Evolutionary conservation across 2,113 vertebrate genomes (phyloP).

Genomic region (Xenopus borealis): DNA sequence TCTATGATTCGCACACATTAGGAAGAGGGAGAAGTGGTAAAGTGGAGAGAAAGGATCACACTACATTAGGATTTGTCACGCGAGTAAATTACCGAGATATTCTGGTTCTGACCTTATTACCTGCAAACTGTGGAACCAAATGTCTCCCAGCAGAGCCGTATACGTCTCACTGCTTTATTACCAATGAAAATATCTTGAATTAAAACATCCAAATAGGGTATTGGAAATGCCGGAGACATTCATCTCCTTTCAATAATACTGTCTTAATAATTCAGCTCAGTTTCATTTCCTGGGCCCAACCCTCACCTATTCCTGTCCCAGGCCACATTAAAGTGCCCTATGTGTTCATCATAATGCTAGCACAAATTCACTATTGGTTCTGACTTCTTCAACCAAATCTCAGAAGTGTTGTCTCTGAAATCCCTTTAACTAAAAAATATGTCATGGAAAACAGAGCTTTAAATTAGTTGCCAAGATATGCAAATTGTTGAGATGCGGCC

Average conservation of each 20-base stretch:
- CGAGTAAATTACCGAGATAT: neutral
- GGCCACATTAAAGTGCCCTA: neutral
- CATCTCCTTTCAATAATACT: neutral
- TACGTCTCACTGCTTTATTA: neutral
- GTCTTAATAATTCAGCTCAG: neutral
- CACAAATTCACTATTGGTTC: neutral
- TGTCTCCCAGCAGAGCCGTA: neutral
- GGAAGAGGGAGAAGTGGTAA: too few relatives aligned
- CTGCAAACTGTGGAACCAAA: neutral
- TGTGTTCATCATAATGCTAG: neutral
- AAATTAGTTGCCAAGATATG: neutral
- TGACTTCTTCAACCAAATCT: neutral
- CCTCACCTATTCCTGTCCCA: neutral
- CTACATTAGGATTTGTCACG: neutral
- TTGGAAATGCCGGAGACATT: neutral
- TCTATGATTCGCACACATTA: too few relatives aligned
- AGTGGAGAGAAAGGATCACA: too few relatives aligned
- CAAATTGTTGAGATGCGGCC: neutral
- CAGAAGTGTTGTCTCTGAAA: neutral
- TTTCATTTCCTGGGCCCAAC: neutral
- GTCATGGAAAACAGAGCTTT: neutral
- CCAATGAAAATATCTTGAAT: neutral
- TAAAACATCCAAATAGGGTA: neutral
- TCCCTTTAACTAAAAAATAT: neutral
- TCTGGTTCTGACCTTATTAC: conserved; percentile 9